These are phyloP conservation scores for Ypsolopha scabrella DNA, from an alignment of 2,888 invertebrate species.

Conservation along the genomic window DNA sequence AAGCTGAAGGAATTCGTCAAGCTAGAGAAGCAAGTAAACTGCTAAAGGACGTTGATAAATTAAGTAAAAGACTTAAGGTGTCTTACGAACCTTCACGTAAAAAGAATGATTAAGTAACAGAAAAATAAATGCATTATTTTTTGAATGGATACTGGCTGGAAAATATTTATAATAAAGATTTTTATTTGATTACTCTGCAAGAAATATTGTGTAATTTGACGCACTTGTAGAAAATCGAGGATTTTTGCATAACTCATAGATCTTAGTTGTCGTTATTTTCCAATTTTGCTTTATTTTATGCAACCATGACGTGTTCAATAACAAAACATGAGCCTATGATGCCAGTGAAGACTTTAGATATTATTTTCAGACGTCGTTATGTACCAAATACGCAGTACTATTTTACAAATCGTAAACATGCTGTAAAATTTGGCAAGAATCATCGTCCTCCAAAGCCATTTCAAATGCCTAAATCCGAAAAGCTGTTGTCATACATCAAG, in stretches of 20 bases:
- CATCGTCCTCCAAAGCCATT: constrained; percentile 32
- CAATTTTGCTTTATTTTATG: constrained; percentile 2
- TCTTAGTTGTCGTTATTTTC: background rate
- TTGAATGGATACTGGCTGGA: too few species aligned
- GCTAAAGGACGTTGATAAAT: constrained; percentile 50
- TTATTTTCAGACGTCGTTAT: constrained; percentile 56
- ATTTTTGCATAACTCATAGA: too few species aligned
- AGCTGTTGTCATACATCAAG: constrained; percentile 54
- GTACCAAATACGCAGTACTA: constrained; percentile 58
- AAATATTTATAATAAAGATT: too few species aligned
- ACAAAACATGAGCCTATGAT: constrained; percentile 51
- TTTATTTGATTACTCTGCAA: too few species aligned
- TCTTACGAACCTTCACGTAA: constrained; percentile 42
- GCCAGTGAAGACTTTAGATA: constrained; percentile 53
- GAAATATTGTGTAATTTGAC: too few species aligned
- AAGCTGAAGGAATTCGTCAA: constrained; percentile 34
- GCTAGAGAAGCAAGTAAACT: constrained; percentile 46
- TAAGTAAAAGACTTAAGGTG: constrained; percentile 44
- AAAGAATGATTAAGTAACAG: constrained; percentile 11
- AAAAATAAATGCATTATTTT: background rate
- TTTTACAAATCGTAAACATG: constrained; percentile 51
- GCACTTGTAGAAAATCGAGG: too few species aligned
- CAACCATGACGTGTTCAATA: constrained; percentile 35
- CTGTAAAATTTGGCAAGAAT: constrained; percentile 19
- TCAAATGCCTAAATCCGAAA: constrained; percentile 48